Base-by-base conservation (phyloP, 1,140 invertebrate genomes). In the Anoplophora glabripennis region DNA sequence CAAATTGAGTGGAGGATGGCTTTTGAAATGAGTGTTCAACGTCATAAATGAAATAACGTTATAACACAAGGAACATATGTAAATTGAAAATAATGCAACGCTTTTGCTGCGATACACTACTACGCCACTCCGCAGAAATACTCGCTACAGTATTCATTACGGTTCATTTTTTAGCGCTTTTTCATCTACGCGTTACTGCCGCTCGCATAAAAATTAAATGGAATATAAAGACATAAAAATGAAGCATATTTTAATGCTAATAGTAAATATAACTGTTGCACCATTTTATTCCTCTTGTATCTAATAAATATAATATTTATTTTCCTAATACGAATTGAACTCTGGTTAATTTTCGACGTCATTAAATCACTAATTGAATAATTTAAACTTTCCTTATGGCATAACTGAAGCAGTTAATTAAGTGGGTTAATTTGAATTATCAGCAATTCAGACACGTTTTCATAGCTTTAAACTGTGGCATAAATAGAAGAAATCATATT, bases 111-210 rank as follows among this genome's bases (percentile, higher is more conserved):
- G 18, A 21, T 21, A n/a, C 9, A 17, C 41, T 42, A 17, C 41
- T 15, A 42, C 41, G n/a, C 12, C n/a, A 46, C 28, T 46, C 44
- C 11, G 17, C 17, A 46, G 44, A 46, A 46, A 46, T 46, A 46
- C 12, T 18, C 44, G 17, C 44, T 46, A 11, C 28, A 1, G 15
- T 46, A 46, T 46, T 46, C 44, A 46, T 46, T 46, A 21, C 44
- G 44, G 18, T 49, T 4, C 17, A 40, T 51, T 49, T 57, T 49
- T 47, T 45, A 44, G 28, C 7, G 33, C 34, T 15, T 57, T 12
- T 37, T 46, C 18, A 21, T 10, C 33, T 10, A 36, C n/a, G 28
- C 36, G 14, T 38, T 21, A 18, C 21, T 33, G n/a, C 34, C 15
- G 35, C 17, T 17, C 21, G n/a, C 17, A 33, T 51, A 41, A 57